Percentiles rank a stretch among this genome's conserved stretches.
Conservation (phyloP, 2,888 invertebrate species). For the Archaeoteleia sp. region DNA sequence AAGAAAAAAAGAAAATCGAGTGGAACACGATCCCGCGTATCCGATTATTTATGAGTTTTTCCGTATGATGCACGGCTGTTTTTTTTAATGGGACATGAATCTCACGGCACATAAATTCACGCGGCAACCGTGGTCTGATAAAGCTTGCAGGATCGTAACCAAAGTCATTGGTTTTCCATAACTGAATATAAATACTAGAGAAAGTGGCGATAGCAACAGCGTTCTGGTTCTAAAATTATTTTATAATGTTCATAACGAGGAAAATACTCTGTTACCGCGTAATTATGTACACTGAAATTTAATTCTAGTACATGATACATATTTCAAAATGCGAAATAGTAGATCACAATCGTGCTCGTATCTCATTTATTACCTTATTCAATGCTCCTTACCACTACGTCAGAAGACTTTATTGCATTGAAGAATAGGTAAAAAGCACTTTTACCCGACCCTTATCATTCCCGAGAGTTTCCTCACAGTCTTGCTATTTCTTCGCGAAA, state of each 20-base stretch:
- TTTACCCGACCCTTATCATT: slow-evolving; percentile 30
- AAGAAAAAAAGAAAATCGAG: slow-evolving; percentile 18
- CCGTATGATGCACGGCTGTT: slow-evolving; percentile 42
- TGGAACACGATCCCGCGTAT: slow-evolving; percentile 27
- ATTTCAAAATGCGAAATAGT: slow-evolving; percentile 14
- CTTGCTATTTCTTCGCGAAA: slow-evolving; percentile 16
- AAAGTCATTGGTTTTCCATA: slow-evolving; percentile 52
- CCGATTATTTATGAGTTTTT: slow-evolving; percentile 52
- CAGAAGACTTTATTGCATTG: slow-evolving; percentile 32
- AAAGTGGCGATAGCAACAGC: slow-evolving; percentile 35
- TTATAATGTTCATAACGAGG: slow-evolving; percentile 12
- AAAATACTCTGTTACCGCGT: slow-evolving; percentile 15
- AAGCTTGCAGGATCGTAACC: slow-evolving; percentile 45
- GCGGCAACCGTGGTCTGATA: slow-evolving; percentile 38
- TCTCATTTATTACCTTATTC: slow-evolving; percentile 45
- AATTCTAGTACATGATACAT: slow-evolving; percentile 22
- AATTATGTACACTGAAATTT: slow-evolving; percentile 32
- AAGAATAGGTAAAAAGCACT: slow-evolving; percentile 37
- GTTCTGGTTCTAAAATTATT: slow-evolving; percentile 27
- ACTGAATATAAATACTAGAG: slow-evolving; percentile 44
- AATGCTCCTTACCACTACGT: slow-evolving; percentile 14
- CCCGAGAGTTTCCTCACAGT: slow-evolving; percentile 23
- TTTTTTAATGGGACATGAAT: slow-evolving; percentile 51
- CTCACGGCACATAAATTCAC: slow-evolving; percentile 45
- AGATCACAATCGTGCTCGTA: slow-evolving; percentile 28